A percentile compares a stretch with the other conserved stretches of the same genome.
Conservation (phyloP, 1,140 invertebrate genomes). For the Orchestia grillus region DNA sequence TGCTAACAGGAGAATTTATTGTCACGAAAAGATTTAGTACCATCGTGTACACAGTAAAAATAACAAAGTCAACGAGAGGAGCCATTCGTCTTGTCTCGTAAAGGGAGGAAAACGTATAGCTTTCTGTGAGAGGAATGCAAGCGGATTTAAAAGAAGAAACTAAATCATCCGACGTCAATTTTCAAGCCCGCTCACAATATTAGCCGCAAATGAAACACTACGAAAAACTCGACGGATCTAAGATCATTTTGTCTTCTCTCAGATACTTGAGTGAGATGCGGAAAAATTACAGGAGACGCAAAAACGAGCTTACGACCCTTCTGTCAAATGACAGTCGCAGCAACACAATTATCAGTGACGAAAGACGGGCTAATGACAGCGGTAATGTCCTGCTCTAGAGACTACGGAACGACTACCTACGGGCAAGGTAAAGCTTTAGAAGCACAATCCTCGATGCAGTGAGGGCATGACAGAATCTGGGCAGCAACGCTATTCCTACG, state of each 20-base stretch:
- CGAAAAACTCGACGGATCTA: not conserved
- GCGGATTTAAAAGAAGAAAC: conserved; percentile 8
- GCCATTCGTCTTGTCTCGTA: conserved; percentile 48
- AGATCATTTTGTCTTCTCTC: conserved; percentile 19
- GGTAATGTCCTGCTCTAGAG: conserved; percentile 29
- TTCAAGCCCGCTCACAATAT: conserved; percentile 36
- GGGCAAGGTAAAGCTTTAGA: not conserved
- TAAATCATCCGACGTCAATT: conserved; percentile 25
- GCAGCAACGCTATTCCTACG: not conserved
- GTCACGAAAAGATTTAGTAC: conserved; percentile 44
- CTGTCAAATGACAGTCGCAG: conserved; percentile 44
- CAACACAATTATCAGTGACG: conserved; percentile 52
- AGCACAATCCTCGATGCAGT: not conserved
- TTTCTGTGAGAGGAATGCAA: conserved; percentile 22
- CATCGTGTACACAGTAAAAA: conserved; percentile 36
- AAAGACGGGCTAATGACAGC: conserved; percentile 46
- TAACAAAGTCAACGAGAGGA: conserved; percentile 44
- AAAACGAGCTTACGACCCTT: conserved; percentile 34
- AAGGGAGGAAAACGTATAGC: conserved; percentile 39
- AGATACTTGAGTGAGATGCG: conserved; percentile 3
- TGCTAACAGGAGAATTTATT: conserved; percentile 46
- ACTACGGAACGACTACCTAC: not conserved
- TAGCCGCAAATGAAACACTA: not conserved
- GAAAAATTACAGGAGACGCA: conserved; percentile 2
- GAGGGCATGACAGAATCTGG: not conserved